Evolutionary conservation across 2,797 vertebrate species (phyloP).

Genomic region (Coregonus suidteri): DNA sequence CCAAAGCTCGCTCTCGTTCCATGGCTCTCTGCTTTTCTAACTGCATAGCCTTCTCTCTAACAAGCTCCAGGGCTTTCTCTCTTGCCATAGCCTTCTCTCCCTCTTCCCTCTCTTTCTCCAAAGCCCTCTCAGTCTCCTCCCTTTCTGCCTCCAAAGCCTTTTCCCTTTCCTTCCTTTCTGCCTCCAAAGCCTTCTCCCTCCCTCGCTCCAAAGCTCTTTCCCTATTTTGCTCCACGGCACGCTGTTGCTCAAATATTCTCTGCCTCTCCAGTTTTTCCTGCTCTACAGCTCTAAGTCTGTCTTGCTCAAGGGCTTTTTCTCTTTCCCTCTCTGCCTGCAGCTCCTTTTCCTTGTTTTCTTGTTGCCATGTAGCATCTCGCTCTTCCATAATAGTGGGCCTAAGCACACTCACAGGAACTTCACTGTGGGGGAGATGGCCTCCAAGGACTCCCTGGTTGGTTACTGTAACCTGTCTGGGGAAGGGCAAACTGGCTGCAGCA

Average conservation of each 20-base stretch:
- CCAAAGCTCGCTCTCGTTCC: constrained; percentile 11
- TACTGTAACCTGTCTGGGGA: constrained; percentile 61
- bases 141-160: constrained; percentile 43
- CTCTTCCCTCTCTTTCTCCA: constrained; percentile 31
- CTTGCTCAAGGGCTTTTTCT: constrained; percentile 52
- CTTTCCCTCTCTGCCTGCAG: constrained; percentile 56
- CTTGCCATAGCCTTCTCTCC: constrained; percentile 38
- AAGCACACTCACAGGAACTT: constrained; percentile 67
- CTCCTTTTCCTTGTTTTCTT: constrained; percentile 44
- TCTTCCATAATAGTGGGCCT: constrained; percentile 60
- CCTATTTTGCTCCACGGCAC: constrained; percentile 50
- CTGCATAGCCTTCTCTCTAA: constrained; percentile 11
- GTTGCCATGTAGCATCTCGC: constrained; percentile 45
- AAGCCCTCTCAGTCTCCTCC: constrained; percentile 22
- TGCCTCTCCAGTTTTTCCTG: constrained; percentile 62
- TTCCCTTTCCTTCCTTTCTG: constrained; percentile 42
- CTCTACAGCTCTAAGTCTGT: constrained; percentile 23
- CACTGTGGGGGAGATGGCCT: constrained; percentile 55
- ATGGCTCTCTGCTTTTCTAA: constrained; percentile 20
- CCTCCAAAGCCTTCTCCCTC: constrained; percentile 66
- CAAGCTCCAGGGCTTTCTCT: constrained; percentile 1
- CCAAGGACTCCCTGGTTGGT: constrained; percentile 57
- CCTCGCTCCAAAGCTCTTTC: constrained; percentile 61
- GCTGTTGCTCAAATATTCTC: constrained; percentile 60
- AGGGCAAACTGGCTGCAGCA: constrained; percentile 53